Conservation (phyloP, 2,113 vertebrate genomes). For the Indicator indicator region DNA sequence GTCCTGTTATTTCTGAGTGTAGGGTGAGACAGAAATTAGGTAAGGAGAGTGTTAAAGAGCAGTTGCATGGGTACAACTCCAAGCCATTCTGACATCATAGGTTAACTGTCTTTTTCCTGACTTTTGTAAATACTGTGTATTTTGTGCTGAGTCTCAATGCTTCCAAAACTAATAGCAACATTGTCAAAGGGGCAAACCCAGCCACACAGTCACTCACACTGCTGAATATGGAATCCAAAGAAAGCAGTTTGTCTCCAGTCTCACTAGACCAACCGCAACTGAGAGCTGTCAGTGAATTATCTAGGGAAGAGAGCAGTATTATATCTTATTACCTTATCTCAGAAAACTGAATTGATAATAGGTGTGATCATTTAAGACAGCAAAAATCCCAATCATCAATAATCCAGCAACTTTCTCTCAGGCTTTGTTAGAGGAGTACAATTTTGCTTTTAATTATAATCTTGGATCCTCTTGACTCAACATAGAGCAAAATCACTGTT, state of each 20-base stretch:
- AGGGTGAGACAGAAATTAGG: neutral
- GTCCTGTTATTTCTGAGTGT: neutral
- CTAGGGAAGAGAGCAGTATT: neutral
- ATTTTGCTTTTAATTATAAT: neutral
- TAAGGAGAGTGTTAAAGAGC: neutral
- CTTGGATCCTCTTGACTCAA: neutral
- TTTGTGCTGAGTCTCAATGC: neutral
- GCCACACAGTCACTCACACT: accelerated
- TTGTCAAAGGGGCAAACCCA: neutral
- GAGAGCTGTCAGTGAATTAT: neutral
- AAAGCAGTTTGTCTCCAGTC: neutral
- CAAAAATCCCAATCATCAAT: neutral
- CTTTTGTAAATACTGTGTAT: accelerated
- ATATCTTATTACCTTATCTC: neutral
- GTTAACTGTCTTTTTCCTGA: neutral
- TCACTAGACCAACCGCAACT: neutral
- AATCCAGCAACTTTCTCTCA: neutral
- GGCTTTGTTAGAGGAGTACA: neutral
- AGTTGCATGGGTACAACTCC: neutral
- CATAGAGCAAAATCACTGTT: neutral
- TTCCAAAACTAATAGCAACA: neutral
- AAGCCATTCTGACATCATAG: neutral
- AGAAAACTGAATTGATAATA: neutral
- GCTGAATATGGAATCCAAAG: neutral
- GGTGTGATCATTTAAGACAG: neutral